Percentiles rank a stretch among this genome's conserved stretches.
Conservation (phyloP, 2,888 invertebrate species). For the Netelia melanura region DNA sequence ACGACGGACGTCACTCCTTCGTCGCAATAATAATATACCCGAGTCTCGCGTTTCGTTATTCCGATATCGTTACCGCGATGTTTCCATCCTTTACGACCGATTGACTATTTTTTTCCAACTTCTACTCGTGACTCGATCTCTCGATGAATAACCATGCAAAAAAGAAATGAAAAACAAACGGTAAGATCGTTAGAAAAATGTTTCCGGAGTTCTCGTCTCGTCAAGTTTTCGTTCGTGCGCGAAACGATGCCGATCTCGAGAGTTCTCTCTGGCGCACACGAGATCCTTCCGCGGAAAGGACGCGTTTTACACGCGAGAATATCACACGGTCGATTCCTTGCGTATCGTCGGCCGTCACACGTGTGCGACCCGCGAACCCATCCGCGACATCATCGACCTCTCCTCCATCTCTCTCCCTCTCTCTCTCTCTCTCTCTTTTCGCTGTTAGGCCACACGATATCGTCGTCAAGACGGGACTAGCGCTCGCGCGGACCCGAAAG, state of each 20-base stretch:
- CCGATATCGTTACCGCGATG: neutral
- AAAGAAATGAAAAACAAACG: neutral
- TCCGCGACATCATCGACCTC: constrained; percentile 8
- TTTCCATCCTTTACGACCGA: neutral
- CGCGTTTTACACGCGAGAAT: constrained; percentile 62
- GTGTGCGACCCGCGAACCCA: neutral
- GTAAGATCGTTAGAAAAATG: constrained; percentile 1
- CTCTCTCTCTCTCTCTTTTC: constrained; percentile 17
- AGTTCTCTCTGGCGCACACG: constrained; percentile 11
- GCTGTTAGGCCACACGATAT: constrained; percentile 67
- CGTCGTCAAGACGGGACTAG: constrained; percentile 65
- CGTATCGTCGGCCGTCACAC: constrained; percentile 49
- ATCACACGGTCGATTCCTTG: constrained; percentile 71
- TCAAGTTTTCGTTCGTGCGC: constrained; percentile 57
- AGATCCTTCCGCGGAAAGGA: constrained; percentile 38
- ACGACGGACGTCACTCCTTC: constrained; percentile 2
- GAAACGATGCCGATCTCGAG: constrained; percentile 51
- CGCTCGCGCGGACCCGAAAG: neutral
- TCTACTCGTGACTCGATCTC: neutral
- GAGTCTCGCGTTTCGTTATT: constrained; percentile 1
- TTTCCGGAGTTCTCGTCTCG: constrained; percentile 43
- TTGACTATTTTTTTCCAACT: neutral
- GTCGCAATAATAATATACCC: constrained; percentile 33
- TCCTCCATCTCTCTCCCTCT: constrained; percentile 15
- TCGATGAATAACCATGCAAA: neutral